Evolutionary conservation across 1,140 invertebrate species (phyloP).

Genomic region (Bombus sibiricus): DNA sequence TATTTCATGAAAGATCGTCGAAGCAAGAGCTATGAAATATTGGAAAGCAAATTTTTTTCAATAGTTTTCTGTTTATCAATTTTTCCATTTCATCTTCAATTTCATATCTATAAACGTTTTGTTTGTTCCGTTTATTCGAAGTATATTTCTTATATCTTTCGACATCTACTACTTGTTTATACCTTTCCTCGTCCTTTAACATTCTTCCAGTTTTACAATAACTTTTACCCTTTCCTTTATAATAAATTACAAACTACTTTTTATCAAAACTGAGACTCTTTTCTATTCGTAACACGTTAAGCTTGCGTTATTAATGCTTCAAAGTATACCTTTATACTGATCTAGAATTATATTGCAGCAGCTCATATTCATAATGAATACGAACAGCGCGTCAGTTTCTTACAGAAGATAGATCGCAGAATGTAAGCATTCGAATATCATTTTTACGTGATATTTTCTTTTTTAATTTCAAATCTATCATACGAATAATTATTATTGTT

Average conservation of each 20-base stretch:
- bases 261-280: not conserved
- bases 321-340: not conserved
- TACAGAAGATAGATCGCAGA: not conserved
- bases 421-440: not conserved
- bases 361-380: not conserved
- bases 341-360: not conserved
- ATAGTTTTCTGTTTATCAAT: not conserved
- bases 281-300: not conserved
- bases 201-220: not conserved
- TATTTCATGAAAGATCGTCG: not conserved
- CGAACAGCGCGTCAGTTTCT: not conserved
- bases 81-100: too few species aligned
- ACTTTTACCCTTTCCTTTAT: not conserved
- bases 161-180: not conserved
- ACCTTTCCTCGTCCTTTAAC: not conserved
- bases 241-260: not conserved
- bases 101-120: not conserved
- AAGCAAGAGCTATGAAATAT: not conserved
- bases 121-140: not conserved
- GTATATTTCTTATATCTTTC: not conserved
- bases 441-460: not conserved
- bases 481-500: not conserved
- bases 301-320: not conserved
- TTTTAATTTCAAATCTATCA: not conserved
- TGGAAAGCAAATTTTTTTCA: not conserved